A percentile compares a stretch with the other conserved stretches of the same genome.
Conservation (phyloP, 2,113 vertebrate genomes). For the Poeciliopsis occidentalis region DNA sequence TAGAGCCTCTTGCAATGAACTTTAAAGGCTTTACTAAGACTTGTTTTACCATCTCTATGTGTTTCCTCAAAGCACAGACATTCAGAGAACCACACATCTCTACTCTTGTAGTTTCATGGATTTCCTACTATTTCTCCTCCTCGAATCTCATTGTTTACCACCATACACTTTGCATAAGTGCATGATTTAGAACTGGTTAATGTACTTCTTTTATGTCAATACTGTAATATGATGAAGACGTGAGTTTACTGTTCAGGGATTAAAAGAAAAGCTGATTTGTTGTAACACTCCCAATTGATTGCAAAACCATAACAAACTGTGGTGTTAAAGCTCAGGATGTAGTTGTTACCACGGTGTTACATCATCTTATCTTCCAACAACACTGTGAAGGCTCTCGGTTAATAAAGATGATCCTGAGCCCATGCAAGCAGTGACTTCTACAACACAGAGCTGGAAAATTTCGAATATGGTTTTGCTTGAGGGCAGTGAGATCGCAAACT, state of each 20-base stretch:
- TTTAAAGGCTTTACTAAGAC: not conserved
- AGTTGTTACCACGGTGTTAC: not conserved
- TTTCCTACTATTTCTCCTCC: not conserved
- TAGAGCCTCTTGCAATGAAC: conserved; percentile 8
- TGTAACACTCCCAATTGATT: too few species aligned
- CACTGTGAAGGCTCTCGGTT: not conserved
- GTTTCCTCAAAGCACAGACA: too few species aligned
- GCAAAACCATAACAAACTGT: too few species aligned
- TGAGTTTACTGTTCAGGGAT: too few species aligned
- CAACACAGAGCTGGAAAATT: not conserved
- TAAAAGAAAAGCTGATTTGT: too few species aligned
- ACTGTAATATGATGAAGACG: too few species aligned
- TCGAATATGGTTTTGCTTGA: not conserved
- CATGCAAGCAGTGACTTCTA: not conserved
- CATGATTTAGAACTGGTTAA: not conserved
- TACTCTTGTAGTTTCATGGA: not conserved
- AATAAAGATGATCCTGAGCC: not conserved
- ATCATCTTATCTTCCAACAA: not conserved
- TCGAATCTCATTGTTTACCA: not conserved
- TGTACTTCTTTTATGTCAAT: too few species aligned
- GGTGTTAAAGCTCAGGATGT: not conserved
- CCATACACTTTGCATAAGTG: not conserved
- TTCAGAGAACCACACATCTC: not conserved
- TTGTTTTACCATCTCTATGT: too few species aligned
- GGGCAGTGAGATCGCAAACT: not conserved